These are phyloP conservation scores for Pocota personata DNA, from an alignment of 2,888 invertebrate genomes.

Conservation along the genomic window DNA sequence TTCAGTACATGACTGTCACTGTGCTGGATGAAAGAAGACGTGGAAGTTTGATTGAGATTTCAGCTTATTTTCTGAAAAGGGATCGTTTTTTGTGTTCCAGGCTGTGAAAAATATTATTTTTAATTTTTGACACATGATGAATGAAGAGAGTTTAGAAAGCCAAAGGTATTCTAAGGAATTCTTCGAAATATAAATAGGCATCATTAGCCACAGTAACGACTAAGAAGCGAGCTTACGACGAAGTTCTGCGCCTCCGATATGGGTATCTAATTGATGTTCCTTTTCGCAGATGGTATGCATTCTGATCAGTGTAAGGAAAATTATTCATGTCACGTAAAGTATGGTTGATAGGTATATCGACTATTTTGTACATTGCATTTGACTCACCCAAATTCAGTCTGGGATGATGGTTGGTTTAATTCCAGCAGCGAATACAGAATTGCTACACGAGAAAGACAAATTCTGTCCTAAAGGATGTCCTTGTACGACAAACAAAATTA, in stretches of 20 bases:
- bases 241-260: background rate
- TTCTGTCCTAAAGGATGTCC: no score
- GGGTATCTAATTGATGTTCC: no score
- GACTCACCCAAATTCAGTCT: no score
- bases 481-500: no score
- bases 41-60: conserved; percentile 43
- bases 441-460: no score
- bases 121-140: conserved; percentile 34
- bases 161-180: background rate
- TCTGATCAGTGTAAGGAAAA: no score
- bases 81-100: background rate
- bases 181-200: background rate
- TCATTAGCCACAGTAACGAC: background rate
- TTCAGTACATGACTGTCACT: conserved; percentile 40
- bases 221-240: background rate
- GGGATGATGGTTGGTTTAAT: no score
- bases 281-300: background rate
- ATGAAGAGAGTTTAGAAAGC: background rate
- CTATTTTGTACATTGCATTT: no score
- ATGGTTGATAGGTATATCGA: no score
- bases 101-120: background rate
- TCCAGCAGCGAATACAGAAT: no score
- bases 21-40: background rate
- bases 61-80: conserved; percentile 25
- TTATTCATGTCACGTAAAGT: no score